Percentiles rank a stretch among this genome's conserved stretches.
Evolutionary conservation across 2,113 vertebrate genomes (phyloP).

Genomic region (Atractosteus spatula): DNA sequence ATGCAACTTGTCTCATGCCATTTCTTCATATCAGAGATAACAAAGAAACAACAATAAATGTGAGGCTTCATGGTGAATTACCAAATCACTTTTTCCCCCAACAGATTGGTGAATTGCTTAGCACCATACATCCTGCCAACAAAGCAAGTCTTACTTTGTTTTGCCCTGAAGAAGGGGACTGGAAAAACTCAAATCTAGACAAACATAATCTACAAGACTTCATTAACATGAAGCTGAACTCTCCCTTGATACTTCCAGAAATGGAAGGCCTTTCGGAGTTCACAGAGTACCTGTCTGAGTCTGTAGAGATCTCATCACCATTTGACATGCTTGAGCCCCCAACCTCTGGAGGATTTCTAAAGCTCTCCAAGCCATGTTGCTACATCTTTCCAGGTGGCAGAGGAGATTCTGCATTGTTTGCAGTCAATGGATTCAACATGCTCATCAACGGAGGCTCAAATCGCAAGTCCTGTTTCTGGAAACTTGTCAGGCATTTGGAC

Average conservation of each 20-base stretch:
- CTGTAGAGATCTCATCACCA: slow-evolving; percentile 93
- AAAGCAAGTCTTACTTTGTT: slow-evolving; percentile 92
- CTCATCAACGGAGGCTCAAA: slow-evolving; percentile 93
- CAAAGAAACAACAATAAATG: background rate
- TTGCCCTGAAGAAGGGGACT: slow-evolving; percentile 91
- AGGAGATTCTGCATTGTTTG: slow-evolving; percentile 90
- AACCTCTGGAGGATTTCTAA: slow-evolving; percentile 90
- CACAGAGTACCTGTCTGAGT: slow-evolving; percentile 93
- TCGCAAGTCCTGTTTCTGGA: slow-evolving; percentile 96
- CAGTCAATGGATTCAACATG: slow-evolving; percentile 97
- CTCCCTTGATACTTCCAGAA: slow-evolving; percentile 82
- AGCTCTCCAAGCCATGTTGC: slow-evolving; percentile 95
- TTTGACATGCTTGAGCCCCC: slow-evolving; percentile 94
- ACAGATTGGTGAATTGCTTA: slow-evolving; percentile 92
- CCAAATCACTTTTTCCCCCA: background rate
- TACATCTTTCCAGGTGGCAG: slow-evolving; percentile 92
- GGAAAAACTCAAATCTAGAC: slow-evolving; percentile 95
- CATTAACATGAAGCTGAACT: slow-evolving; percentile 94
- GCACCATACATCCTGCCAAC: slow-evolving; percentile 90
- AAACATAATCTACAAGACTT: slow-evolving; percentile 97
- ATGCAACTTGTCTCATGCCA: too few species aligned
- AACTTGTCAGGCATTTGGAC: slow-evolving; percentile 91
- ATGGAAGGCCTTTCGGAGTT: slow-evolving; percentile 98
- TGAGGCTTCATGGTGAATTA: too few species aligned
- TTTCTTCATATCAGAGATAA: too few species aligned